Percentiles rank a stretch among this genome's conserved stretches.
These are phyloP conservation scores for Zhengitettix transpicula DNA, from an alignment of 2,888 invertebrate genomes.

Conservation along the genomic window DNA sequence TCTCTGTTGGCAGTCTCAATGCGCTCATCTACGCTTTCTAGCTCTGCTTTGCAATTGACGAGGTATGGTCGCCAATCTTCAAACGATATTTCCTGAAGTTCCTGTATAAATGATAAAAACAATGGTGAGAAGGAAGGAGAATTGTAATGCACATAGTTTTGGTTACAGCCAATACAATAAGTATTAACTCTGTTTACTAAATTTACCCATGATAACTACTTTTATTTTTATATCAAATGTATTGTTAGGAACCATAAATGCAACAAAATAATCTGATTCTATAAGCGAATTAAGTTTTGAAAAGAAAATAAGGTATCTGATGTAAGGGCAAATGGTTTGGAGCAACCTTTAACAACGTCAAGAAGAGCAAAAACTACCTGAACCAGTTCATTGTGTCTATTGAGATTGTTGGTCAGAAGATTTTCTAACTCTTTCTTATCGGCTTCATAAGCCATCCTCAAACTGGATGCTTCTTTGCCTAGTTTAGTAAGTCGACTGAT, in stretches of 20 bases:
- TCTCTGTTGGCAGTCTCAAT: slow-evolving; percentile 68
- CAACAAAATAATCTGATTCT: too few species aligned
- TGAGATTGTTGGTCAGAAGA: slow-evolving; percentile 85
- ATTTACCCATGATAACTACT: too few species aligned
- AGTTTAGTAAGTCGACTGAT: slow-evolving; percentile 82
- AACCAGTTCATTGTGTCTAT: slow-evolving; percentile 76
- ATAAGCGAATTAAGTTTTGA: too few species aligned
- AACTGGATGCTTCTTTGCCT: slow-evolving; percentile 89
- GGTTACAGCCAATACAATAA: too few species aligned
- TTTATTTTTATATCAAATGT: too few species aligned
- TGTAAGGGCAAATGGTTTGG: too few species aligned
- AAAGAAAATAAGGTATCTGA: too few species aligned
- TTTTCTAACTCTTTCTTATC: slow-evolving; percentile 96
- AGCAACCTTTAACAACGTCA: too few species aligned
- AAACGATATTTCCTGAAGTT: slow-evolving; percentile 86
- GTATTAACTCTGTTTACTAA: too few species aligned
- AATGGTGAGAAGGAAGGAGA: too few species aligned
- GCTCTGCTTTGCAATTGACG: slow-evolving; percentile 64
- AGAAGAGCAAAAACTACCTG: slow-evolving; percentile 27
- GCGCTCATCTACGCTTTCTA: slow-evolving; percentile 61
- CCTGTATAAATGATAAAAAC: slow-evolving; percentile 33
- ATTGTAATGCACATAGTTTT: too few species aligned
- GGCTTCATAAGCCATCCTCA: slow-evolving; percentile 88
- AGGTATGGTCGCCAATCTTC: slow-evolving; percentile 83
- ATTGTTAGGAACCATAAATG: too few species aligned